Evolutionary conservation across 2,113 vertebrate genomes (phyloP), one percentile per base, ranked within the genome.

Genomic region (Cryptotis parvus): DNA sequence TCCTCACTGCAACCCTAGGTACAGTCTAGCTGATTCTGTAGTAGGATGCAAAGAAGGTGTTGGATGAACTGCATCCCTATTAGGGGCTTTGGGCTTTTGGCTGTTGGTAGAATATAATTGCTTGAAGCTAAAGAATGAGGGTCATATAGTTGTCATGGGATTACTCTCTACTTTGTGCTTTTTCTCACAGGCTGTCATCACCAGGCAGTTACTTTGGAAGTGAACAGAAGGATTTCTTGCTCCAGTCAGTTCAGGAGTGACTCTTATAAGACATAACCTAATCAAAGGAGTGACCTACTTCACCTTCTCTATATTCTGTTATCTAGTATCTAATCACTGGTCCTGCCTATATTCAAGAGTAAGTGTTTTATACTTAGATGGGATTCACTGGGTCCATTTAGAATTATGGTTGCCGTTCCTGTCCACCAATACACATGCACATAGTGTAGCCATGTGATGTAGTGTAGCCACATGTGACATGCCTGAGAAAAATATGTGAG

Each of bases 1-100:
- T 79, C 31, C 7, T 69, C 10, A 35, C n/a, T 9, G 22, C 73
- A 11, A 72, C 45, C 7, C 3, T 22, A 6, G 27, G 31, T 1
- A 39, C 3, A 2, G 2, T 11, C 61, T 65, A 14, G 4, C 9
- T 80, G 11, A 7, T 75, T 16, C 10, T 73, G 43, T 61, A 4
- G 0, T 35, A 65, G 4, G 4, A 24, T 49, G 1, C 22, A 15
- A 0, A 79, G 18, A 37, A 70, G 10, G 37, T 12, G 3, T 39
- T 39, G 1, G 6, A 18, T 29, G 10, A 11, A 1, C 3, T 72
- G 8, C 15, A 10, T 55, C 75, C 11, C 8, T 72, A 49, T 27
- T 29, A 70, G 29, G 65, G 58, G 11, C 9, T 4, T 39, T 27
- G 79, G 6, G 20, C 4, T 24, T 0, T 0, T 65, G n/a, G 9